These are phyloP conservation scores for Nomada fucata DNA, from an alignment of 2,888 invertebrate species.

Conservation along the genomic window DNA sequence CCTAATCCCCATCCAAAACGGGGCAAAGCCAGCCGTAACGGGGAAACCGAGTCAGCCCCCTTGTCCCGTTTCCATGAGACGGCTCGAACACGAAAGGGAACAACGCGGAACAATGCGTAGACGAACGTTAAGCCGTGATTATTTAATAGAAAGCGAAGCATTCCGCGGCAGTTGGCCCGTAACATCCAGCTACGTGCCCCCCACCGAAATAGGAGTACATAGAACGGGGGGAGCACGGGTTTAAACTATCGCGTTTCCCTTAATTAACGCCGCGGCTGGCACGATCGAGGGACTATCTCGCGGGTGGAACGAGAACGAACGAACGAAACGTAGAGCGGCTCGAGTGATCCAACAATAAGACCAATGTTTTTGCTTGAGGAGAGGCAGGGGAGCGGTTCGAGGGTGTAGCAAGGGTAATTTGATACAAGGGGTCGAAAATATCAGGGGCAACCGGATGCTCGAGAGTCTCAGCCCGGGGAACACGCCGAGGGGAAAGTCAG, in stretches of 20 bases:
- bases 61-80: neutral
- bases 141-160: slow-evolving; percentile 30
- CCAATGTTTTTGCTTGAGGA: slow-evolving; percentile 30
- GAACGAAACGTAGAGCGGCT: slow-evolving; percentile 12
- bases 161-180: slow-evolving; percentile 14
- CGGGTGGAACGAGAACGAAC: neutral
- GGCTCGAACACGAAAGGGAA: neutral
- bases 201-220: neutral
- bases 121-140: slow-evolving; percentile 23
- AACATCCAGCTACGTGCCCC: neutral
- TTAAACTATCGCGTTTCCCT: slow-evolving; percentile 23
- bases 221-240: neutral
- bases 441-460: slow-evolving; percentile 57
- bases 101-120: slow-evolving; percentile 10
- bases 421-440: slow-evolving; percentile 66
- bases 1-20: neutral
- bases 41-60: neutral
- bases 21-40: neutral
- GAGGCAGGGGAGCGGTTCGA: neutral
- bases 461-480: slow-evolving; percentile 52
- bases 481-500: slow-evolving; percentile 64
- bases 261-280: slow-evolving; percentile 31
- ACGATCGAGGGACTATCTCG: neutral
- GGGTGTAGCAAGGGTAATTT: slow-evolving; percentile 54
- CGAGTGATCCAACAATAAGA: slow-evolving; percentile 17